These are phyloP conservation scores for Pollicipes pollicipes DNA, from an alignment of 1,140 invertebrate species.

Conservation along the genomic window DNA sequence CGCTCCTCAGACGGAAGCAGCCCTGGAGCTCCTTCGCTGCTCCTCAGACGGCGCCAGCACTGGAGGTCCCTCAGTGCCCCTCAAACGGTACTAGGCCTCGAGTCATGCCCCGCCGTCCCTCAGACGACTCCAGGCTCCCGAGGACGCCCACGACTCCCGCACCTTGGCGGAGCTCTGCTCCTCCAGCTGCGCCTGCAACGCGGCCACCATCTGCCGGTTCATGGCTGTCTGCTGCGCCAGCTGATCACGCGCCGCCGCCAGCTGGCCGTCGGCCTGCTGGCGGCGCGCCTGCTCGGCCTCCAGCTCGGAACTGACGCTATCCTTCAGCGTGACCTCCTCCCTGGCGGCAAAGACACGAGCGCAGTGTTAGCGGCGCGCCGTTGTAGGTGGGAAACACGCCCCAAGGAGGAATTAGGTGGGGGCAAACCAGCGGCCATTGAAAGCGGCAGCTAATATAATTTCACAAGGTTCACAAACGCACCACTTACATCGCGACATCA, in stretches of 20 bases:
- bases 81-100: too few species aligned
- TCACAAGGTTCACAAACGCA: background rate
- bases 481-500: too few species aligned
- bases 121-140: background rate
- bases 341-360: background rate
- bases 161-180: constrained; percentile 27
- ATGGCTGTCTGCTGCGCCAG: constrained; percentile 23
- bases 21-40: too few species aligned
- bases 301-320: background rate
- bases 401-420: too few species aligned
- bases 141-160: constrained; percentile 3
- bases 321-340: background rate
- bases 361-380: background rate
- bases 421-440: too few species aligned
- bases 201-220: constrained; percentile 25
- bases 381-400: background rate
- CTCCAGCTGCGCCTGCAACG: constrained; percentile 26
- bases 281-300: constrained; percentile 22
- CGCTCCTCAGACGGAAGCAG: too few species aligned
- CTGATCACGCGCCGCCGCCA: constrained; percentile 19
- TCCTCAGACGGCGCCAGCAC: too few species aligned
- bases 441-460: too few species aligned
- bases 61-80: too few species aligned
- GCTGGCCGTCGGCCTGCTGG: constrained; percentile 24
- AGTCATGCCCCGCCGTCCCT: too few species aligned